A percentile compares a stretch with the other conserved stretches of the same genome.
Conservation (phyloP, 30 jellyfish, hydroid and myxozoan species). For the Rhopilema esculentum region DNA sequence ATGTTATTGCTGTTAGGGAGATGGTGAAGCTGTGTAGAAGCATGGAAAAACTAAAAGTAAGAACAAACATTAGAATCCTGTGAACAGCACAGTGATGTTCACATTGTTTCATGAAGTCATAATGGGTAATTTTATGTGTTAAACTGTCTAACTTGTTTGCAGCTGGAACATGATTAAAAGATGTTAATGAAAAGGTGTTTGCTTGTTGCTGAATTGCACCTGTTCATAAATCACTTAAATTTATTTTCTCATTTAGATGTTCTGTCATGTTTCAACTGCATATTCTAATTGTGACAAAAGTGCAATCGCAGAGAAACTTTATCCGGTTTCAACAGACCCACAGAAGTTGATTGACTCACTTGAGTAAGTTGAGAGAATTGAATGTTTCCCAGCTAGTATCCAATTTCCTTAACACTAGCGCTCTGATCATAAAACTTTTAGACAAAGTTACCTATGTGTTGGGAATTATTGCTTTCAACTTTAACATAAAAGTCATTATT, state of each 20-base stretch:
- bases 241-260: slow-evolving; percentile 59
- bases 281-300: slow-evolving; percentile 85
- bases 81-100: no score
- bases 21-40: slow-evolving; percentile 78
- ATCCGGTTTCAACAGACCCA: slow-evolving; percentile 78
- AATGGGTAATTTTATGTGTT: neutral
- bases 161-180: no score
- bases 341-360: slow-evolving; percentile 69
- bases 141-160: neutral
- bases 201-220: no score
- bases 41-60: slow-evolving; percentile 83
- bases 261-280: slow-evolving; percentile 97
- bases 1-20: slow-evolving; percentile 81
- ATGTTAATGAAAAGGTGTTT: no score
- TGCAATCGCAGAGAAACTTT: slow-evolving; percentile 78
- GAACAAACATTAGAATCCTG: no score
- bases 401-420: no score
- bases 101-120: neutral
- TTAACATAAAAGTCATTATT: no score
- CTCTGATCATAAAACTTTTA: no score
- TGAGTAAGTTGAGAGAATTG: slow-evolving; percentile 76
- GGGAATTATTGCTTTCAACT: no score
- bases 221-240: no score
- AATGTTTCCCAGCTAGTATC: no score
- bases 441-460: no score